phyloP scores from a whole-genome alignment of 2,797 vertebrate species.

The Silurus aristotelis region DNA sequence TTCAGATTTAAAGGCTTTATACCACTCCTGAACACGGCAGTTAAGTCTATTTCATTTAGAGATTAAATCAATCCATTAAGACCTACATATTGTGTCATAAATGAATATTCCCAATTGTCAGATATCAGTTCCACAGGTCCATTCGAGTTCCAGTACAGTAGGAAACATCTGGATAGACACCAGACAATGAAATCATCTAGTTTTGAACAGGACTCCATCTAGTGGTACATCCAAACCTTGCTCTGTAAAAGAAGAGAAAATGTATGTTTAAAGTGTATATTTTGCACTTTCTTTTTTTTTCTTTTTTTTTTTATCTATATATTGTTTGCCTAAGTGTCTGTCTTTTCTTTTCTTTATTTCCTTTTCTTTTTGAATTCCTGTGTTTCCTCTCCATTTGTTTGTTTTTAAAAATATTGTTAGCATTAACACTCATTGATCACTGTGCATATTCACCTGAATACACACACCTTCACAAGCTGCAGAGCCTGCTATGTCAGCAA shows the following conservation, averaged over 20 bases:
- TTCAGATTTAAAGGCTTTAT: not conserved
- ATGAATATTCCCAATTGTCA: not conserved
- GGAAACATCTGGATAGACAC: not conserved
- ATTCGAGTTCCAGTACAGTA: not conserved
- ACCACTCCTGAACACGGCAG: not conserved
- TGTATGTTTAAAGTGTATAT: not conserved
- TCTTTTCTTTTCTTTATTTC: not conserved
- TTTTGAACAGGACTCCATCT: constrained; percentile 32
- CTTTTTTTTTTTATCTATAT: not conserved
- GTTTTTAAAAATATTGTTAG: not conserved
- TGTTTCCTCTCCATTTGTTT: too few relatives aligned
- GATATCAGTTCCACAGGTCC: not conserved
- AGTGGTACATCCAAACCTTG: not conserved
- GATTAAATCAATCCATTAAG: not conserved
- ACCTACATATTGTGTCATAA: not conserved
- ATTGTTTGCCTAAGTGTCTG: too few relatives aligned
- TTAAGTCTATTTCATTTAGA: not conserved
- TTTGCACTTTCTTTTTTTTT: not conserved
- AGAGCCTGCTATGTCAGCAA: not conserved
- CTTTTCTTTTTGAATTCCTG: too few relatives aligned
- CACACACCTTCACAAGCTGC: not conserved
- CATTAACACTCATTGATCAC: not conserved
- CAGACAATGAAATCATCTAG: not conserved
- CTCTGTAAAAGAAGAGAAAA: not conserved
- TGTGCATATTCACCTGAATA: not conserved